Evolutionary conservation across 2,797 vertebrate species (phyloP), one percentile per base, ranked within the genome.

Genomic region (Carduelis carduelis): DNA sequence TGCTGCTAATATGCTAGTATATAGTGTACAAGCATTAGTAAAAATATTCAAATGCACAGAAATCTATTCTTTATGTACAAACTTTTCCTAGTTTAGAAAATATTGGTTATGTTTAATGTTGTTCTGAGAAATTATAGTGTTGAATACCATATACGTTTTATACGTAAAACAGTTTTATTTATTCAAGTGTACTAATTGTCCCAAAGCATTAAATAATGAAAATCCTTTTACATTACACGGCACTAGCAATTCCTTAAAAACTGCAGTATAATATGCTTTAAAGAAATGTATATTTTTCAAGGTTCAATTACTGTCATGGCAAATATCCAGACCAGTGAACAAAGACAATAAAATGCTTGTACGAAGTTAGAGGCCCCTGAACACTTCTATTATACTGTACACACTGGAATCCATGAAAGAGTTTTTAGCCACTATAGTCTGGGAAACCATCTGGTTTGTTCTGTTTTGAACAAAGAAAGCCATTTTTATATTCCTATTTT

Each of bases 221-320:
- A 96, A 85, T 65, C 4, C 78, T 96, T 97, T 92, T 66, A 80
- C 76, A 81, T 93, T 93, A 50, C 52, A 90, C 15, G 93, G 37
- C 57, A 46, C 19, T 41, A 83, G 30, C 35, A 83, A 27, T 87
- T 90, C 37, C 74, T 91, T 82, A 35, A 82, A 90, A 95, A 57
- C 37, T 89, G 20, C 52, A 60, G 28, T 70, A 76, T 66, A 89
- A 78, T 64, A 90, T 70, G 47, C 64, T 96, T 95, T 96, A 96
- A 97, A 95, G 88, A 92, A 86, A 90, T 92, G 93, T 70, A 74
- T 93, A 79, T 86, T 94, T 88, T 94, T 90, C 83, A 66, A 79
- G 90, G 89, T 97, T 96, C 94, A 96, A 95, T 97, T 97, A 97
- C 95, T 96, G 90, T 75, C 90, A 83, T 97, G 96, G 97, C 96